Base-by-base conservation (phyloP, 2,113 vertebrate species). In the Loxodonta africana region DNA sequence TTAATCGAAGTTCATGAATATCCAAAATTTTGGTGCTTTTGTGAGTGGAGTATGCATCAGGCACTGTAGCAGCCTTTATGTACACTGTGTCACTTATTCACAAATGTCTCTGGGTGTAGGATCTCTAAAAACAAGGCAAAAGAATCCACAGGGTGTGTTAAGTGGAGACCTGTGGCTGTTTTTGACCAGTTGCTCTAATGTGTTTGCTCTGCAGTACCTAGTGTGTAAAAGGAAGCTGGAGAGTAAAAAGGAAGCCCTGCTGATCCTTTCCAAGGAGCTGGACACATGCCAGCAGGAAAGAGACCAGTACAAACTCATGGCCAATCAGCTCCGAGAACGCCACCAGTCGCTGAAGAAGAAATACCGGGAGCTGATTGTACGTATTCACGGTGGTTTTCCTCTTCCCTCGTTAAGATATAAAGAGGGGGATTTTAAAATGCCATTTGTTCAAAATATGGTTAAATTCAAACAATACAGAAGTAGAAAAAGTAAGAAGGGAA, bases 261-360 rank as follows among this genome's bases (percentile, higher is more conserved):
- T 99, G 90, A 99, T 99, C 98, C 99, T 99, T 86, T 99, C 99
- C 65, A 99, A 99, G 98, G 99, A 99, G 97, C 98, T 99, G 98
- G 99, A 99, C 98, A 99, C 98, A 17, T 99, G 99, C 98, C 99
- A 99, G 83, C 99, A 99, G 98, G 99, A 99, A 97, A 98, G 99
- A 96, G 99, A 99, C 98, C 99, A 99, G 97, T 99, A 99, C 99
- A 99, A 99, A 78, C 99, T 99, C 98, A 99, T 99, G 99, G 99
- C 99, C 88, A 99, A 99, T 96, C 99, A 99, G 98, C 98, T 99
- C 5, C 99, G 99, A 0, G 99, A 99, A 69, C 98, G 98, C 28
- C 99, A 99, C 98, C 99, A 99, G 97, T 98, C 99, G 23, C 99
- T 99, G 95, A 99, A 99, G 98, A 99, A 99, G 98, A 99, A 99